Conservation (phyloP, 2,113 vertebrate species). For the Chiloscyllium plagiosum region DNA sequence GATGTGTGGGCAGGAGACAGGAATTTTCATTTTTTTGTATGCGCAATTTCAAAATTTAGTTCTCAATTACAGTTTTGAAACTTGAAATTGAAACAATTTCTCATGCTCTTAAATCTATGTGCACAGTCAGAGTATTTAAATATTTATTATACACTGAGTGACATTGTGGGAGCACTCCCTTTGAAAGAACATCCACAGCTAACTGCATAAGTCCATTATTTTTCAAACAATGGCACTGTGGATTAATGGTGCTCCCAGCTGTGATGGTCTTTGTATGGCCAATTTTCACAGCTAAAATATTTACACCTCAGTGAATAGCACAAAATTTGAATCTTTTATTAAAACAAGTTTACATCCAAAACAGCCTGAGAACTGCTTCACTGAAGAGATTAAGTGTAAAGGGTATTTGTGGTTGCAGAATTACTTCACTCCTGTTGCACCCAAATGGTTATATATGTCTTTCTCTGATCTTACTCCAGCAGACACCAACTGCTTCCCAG, state of each 20-base stretch:
- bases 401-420: background rate
- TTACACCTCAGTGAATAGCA: too few species aligned
- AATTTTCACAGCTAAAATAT: background rate
- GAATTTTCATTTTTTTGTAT: background rate
- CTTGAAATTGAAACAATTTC: background rate
- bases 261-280: background rate
- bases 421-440: too few species aligned
- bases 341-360: background rate
- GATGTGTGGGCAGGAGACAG: background rate
- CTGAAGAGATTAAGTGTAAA: background rate
- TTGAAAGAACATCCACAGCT: background rate
- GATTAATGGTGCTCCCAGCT: background rate
- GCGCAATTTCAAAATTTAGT: background rate
- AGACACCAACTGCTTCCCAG: slow-evolving; percentile 74
- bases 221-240: background rate
- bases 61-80: background rate
- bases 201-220: background rate
- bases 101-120: background rate
- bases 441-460: background rate
- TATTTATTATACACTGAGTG: background rate
- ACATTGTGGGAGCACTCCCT: background rate
- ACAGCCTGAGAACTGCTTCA: background rate
- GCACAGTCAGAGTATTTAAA: background rate
- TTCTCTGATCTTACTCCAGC: slow-evolving; percentile 38
- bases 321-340: background rate